phyloP scores from a whole-genome alignment of 2,113 vertebrate genomes.

The Cacatua alba region DNA sequence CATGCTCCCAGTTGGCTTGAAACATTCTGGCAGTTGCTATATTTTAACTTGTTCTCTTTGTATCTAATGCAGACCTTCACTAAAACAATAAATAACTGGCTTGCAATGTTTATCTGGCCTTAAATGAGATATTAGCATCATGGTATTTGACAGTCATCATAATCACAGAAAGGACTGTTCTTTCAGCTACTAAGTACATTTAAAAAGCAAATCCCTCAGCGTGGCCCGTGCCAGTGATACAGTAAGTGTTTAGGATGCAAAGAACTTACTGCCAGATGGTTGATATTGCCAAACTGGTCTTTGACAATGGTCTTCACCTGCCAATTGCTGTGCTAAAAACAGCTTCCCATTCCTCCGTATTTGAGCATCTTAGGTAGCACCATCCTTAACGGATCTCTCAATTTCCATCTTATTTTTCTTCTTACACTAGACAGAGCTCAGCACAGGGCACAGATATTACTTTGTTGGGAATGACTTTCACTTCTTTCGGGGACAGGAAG shows the following conservation, averaged over 20 bases:
- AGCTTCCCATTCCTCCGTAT: not conserved
- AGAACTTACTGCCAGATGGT: not conserved
- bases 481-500: not conserved
- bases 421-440: not conserved
- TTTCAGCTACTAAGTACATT: not conserved
- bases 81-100: not conserved
- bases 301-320: not conserved
- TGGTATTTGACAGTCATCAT: not conserved
- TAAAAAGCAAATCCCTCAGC: not conserved
- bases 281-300: not conserved
- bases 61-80: not conserved
- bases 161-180: not conserved
- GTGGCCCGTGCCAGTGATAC: not conserved
- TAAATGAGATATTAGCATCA: not conserved
- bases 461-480: not conserved
- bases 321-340: not conserved
- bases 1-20: not conserved
- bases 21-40: not conserved
- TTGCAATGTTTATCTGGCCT: not conserved
- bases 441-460: not conserved
- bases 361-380: not conserved
- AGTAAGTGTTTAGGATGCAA: not conserved
- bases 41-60: not conserved
- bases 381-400: not conserved
- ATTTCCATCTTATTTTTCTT: not conserved